Base-by-base conservation (phyloP, 2,797 vertebrate genomes). In the Pempheris klunzingeri region DNA sequence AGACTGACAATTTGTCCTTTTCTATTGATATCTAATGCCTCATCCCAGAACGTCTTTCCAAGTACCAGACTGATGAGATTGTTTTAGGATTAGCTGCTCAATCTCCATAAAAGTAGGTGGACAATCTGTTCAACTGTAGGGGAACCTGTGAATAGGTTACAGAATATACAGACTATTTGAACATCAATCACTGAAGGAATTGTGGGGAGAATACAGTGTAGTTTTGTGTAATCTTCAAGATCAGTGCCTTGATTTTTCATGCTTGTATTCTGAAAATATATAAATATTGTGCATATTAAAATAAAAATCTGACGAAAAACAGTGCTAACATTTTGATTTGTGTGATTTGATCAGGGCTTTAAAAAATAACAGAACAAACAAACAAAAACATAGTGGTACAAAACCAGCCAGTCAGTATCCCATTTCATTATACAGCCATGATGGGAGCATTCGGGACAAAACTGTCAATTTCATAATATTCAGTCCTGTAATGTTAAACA, bases 241-340 rank as follows among this genome's bases (percentile, higher is more conserved):
- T 73, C 69, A 86, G 76, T 83, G 83, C 65, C 50, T 64, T 58
- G 39, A 75, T 61, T 77, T 69, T 57, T 55, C 3, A 8, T 69
- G 26, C 11, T 13, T 20, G 32, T 11, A 26, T 75, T n/a, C 60
- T 61, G 15, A 53, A 63, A 64, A 84, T 59, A 63, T 44, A 74
- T 71, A 77, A 90, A 89, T 72, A 70, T 22, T 72, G n/a, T 62
- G 26, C 44, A 71, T 34, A 57, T 11, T 68, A 24, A 74, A 79
- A 71, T 53, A 18, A 66, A 53, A 66, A 76, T 54, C 3, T 28
- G 2, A 41, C 5, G 5, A 47, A 64, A 74, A 68, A 74, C 6
- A 74, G 64, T 64, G 71, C 41, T n/a, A 28, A 59, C 1, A 43
- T 63, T 77, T 74, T 1, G 58, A 53, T 14, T 34, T 49, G 24